A percentile compares a stretch with the other conserved stretches of the same genome.
Conservation (phyloP, 2,113 vertebrate species). For the Lampris megalopsis region DNA sequence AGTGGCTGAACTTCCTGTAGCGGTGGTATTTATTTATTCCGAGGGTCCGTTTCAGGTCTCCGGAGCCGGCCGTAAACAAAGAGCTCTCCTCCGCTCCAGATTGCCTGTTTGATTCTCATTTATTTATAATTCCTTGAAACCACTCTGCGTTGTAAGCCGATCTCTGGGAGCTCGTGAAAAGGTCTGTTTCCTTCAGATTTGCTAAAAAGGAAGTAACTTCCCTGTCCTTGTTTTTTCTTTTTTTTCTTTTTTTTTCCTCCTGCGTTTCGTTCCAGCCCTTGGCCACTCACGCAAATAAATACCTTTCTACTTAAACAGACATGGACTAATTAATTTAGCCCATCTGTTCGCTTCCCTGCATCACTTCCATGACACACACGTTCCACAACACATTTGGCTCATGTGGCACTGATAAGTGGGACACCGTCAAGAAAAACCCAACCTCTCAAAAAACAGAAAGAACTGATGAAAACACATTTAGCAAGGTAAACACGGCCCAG, state of each 20-base stretch:
- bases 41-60: conserved; percentile 81
- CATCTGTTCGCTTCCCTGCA: conserved; percentile 87
- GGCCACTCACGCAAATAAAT: conserved; percentile 89
- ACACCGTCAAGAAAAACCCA: conserved; percentile 54
- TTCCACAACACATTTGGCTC: conserved; percentile 84
- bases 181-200: conserved; percentile 62
- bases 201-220: conserved; percentile 72
- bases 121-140: conserved; percentile 82
- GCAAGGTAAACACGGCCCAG: conserved; percentile 29
- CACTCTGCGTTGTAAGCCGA: conserved; percentile 82
- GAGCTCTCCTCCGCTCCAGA: conserved; percentile 70
- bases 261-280: conserved; percentile 78
- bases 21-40: conserved; percentile 84
- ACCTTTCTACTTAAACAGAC: conserved; percentile 87
- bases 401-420: conserved; percentile 82
- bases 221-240: conserved; percentile 55
- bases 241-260: conserved; percentile 44
- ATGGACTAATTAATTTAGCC: conserved; percentile 90
- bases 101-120: conserved; percentile 75
- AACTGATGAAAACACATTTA: conserved; percentile 42
- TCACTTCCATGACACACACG: conserved; percentile 84
- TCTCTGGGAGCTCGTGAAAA: conserved; percentile 81
- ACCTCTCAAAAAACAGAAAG: conserved; percentile 24
- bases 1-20: conserved; percentile 84
- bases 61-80: conserved; percentile 81